Conservation (phyloP, 2,888 invertebrate species). For the Patella pellucida region DNA sequence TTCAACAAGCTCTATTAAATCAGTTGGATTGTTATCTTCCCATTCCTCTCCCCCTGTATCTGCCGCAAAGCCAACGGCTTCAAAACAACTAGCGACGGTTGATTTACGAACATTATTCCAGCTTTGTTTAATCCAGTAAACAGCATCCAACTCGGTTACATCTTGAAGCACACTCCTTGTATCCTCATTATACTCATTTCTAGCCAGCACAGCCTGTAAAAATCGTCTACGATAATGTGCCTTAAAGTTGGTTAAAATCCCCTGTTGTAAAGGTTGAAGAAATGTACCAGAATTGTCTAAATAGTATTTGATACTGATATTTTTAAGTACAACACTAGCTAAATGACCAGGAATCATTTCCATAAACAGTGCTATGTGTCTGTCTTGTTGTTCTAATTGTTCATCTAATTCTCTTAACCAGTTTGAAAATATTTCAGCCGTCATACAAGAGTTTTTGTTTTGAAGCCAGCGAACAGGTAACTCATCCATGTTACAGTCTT, state of each 20-base stretch:
- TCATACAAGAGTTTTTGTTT: constrained; percentile 26
- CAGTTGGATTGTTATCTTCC: constrained; percentile 11
- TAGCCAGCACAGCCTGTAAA: constrained; percentile 28
- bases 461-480: constrained; percentile 28
- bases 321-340: constrained; percentile 27
- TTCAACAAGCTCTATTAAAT: constrained; percentile 26
- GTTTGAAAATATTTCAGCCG: constrained; percentile 27
- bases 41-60: constrained; percentile 16
- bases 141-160: constrained; percentile 27
- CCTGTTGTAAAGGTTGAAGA: constrained; percentile 33
- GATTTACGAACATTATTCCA: constrained; percentile 23
- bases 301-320: constrained; percentile 32
- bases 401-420: constrained; percentile 31
- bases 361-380: constrained; percentile 34
- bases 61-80: constrained; percentile 24
- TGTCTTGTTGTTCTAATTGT: constrained; percentile 27
- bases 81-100: constrained; percentile 22
- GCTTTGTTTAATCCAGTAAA: constrained; percentile 31
- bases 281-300: constrained; percentile 30
- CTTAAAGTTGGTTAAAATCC: constrained; percentile 27
- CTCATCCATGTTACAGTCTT: constrained; percentile 8
- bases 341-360: constrained; percentile 34
- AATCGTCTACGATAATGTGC: constrained; percentile 29
- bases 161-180: constrained; percentile 1
- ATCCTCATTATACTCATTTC: constrained; percentile 9